Base-by-base conservation (phyloP, 2,888 invertebrate species). In the Pristionchus fissidentatus region DNA sequence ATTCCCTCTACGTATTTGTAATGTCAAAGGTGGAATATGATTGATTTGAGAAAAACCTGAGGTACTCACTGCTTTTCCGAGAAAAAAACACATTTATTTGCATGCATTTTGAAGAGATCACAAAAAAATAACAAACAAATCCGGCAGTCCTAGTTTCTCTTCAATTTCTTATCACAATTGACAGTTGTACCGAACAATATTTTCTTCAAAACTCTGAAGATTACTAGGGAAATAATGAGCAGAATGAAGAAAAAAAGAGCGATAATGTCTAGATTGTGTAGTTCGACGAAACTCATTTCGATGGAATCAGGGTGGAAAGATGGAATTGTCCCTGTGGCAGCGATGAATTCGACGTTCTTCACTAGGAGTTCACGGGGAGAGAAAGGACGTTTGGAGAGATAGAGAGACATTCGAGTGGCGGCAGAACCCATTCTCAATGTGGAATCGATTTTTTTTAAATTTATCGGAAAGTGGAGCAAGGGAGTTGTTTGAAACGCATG, bases 261-360 rank as follows among this genome's bases (percentile, higher is more conserved):
- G 8, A 79, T 15, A 3, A 79, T 35, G 38, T 79, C 79, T 4
- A 79, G 79, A 43, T 79, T 57, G 19, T 57, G 57, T 10, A 52
- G 29, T 29, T 55, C 57, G 55, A 79, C 26, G 79, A 79, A 52
- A 29, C 26, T 57, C 38, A 79, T 55, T 1, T 79, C 49, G 32
- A 41, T 29, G n/a, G 79, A 79, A 26, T 52, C 57, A 35, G 81
- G 49, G 41, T 52, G n/a, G n/a, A 79, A 46, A 19, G 79, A 26
- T 7, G 55, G 55, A 26, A 79, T 57, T 8, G 79, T 26, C 8
- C 81, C 62, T 13, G 46, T 52, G 60, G 49, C 22, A 22, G 81
- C 81, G 46, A 66, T 38, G 81, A 57, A 81, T 66, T 81, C 81
- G 29, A 81, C 41, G 46, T 81, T 41, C 49, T 62, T 60, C 35